Base-by-base conservation (phyloP, 2,888 invertebrate genomes). In the Teleogryllus oceanicus region DNA sequence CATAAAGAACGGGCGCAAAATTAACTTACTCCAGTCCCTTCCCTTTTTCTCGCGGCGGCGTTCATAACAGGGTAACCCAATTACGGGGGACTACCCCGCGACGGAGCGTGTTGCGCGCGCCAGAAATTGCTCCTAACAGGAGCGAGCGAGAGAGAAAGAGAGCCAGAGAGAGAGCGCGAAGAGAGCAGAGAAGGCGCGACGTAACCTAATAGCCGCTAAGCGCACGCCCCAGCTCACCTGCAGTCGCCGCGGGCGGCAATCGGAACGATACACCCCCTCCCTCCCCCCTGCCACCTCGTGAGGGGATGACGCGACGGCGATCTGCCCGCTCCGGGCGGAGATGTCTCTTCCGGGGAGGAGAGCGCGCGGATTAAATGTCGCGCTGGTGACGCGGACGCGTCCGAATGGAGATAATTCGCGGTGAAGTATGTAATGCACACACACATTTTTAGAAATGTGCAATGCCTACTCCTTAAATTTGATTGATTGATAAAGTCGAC, bases 11-110 rank as follows among this genome's bases (percentile, higher is more conserved):
- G 4, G 62, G 62, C 16, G 62, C 62, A 8, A 62, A 62, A 62
- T 62, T 13, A 62, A 62, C 62, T 13, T n/a, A 18, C 62, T 62
- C 62, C 62, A 62, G 62, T 62, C 62, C n/a, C 13, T n/a, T 62
- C 62, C 62, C 62, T 62, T 62, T 62, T 62, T 62, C n/a, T 10
- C 37, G 37, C 37, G 37, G 62, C 16, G n/a, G 62, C 62, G 62
- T 62, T 62, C 62, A 62, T 62, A 62, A 62, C 62, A 62, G 16
- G 62, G n/a, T 62, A 62, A 62, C 62, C 62, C 62, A 62, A 62
- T 62, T 62, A 62, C 62, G 13, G 37, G 37, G 37, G 37, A 62
- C 62, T 13, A n/a, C 62, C 16, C 5, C 62, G 62, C n/a, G 62
- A n/a, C n/a, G 8, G 16, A 62, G 62, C 13, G n/a, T 13, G 62